These are phyloP conservation scores for Campylomormyrus numenius DNA, from an alignment of 2,113 vertebrate species.

Conservation along the genomic window DNA sequence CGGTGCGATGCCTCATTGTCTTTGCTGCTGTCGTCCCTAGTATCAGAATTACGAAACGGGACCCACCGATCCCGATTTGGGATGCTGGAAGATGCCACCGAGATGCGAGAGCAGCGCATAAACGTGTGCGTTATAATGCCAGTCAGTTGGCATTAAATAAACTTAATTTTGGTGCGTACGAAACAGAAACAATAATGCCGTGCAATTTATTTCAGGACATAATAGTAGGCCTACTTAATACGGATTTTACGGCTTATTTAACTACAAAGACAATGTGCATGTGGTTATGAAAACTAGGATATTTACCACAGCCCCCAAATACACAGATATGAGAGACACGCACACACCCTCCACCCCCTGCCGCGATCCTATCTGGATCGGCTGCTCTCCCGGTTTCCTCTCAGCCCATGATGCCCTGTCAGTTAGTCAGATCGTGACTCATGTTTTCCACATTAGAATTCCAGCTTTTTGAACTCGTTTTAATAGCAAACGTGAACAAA, in stretches of 20 bases:
- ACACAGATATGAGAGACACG: not conserved
- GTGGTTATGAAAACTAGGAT: not conserved
- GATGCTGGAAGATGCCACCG: not conserved
- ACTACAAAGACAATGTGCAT: not conserved
- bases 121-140: not conserved
- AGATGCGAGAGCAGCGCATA: not conserved
- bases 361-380: not conserved
- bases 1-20: not conserved
- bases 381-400: not conserved
- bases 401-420: not conserved
- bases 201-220: not conserved
- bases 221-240: not conserved
- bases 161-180: not conserved
- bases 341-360: not conserved
- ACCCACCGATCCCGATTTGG: not conserved
- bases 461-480: slow-evolving; percentile 23
- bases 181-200: no score
- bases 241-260: not conserved
- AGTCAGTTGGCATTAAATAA: not conserved
- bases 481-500: slow-evolving; percentile 28
- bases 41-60: not conserved
- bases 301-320: not conserved
- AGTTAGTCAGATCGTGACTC: slow-evolving; percentile 31
- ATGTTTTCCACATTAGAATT: slow-evolving; percentile 41
- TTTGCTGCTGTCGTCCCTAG: slow-evolving; percentile 13